Base-by-base conservation (phyloP, 2,797 vertebrate species). In the Mus minutoides region DNA sequence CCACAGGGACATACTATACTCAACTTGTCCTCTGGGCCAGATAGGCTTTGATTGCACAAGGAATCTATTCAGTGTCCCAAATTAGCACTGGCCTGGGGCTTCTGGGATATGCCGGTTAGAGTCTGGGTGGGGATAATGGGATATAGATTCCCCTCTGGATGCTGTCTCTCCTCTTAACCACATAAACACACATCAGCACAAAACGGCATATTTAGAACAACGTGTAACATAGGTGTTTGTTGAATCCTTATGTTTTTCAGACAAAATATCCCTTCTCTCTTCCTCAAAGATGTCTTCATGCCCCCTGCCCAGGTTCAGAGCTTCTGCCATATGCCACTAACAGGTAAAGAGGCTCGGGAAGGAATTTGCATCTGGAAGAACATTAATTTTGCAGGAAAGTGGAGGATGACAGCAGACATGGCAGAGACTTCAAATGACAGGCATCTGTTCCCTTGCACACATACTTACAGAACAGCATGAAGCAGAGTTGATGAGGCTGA, bases 331-430 rank as follows among this genome's bases (percentile, higher is more conserved):
- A 86, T 78, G 58, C 91, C 83, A 43, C 73, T 21, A 31, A 54
- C 49, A n/a, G 73, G 73, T 82, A 84, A 67, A 95, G 94, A 91
- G 58, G 16, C 78, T 95, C 69, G 84, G 75, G 34, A 75, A 83
- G 82, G 46, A 92, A 83, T 71, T 29, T 3, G 54, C 58, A 46
- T 78, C 78, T 93, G 34, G 83, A 97, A 96, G 92, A 93, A 37
- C 0, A 0, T 77, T 56, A 46, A 56, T 89, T 93, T 86, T 82
- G 26, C 34, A 43, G 54, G 54, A 56, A 85, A 80, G 34, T 56
- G 64, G 82, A 87, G 12, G 49, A 76, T 37, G 40, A 62, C 31
- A 22, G 91, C 67, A 82, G 67, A 91, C 71, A 56, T 87, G 21
- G 91, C n/a, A 46, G 49, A 49, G 62, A 34, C 62, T 34, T 24